A percentile compares a stretch with the other conserved stretches of the same genome.
Evolutionary conservation across 2,113 vertebrate species (phyloP).

Genomic region (Pachypanchax playfairii): DNA sequence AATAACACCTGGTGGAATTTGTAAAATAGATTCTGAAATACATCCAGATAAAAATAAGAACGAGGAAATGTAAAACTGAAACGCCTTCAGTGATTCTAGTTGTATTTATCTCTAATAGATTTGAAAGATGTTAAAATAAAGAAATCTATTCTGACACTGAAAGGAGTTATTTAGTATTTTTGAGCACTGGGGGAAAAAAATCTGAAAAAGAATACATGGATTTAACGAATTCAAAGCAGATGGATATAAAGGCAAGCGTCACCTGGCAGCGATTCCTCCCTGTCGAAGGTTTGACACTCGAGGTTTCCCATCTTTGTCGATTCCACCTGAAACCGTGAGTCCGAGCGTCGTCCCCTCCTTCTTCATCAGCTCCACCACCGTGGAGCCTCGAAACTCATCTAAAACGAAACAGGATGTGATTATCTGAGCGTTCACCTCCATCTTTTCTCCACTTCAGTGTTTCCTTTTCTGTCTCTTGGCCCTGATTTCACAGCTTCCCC

Average conservation of each 20-base stretch:
- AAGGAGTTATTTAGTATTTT: too few species aligned
- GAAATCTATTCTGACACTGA: background rate
- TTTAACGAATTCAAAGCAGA: too few species aligned
- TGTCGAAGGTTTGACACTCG: slow-evolving; percentile 96
- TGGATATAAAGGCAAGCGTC: slow-evolving; percentile 15
- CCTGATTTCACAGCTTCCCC: background rate
- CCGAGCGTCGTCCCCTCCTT: slow-evolving; percentile 98
- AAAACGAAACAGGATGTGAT: slow-evolving; percentile 5
- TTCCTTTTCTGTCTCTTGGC: background rate
- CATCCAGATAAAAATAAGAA: too few species aligned
- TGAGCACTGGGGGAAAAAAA: too few species aligned
- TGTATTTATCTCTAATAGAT: too few species aligned
- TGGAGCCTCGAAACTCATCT: slow-evolving; percentile 97
- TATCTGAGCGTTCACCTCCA: background rate
- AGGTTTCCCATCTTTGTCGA: slow-evolving; percentile 97
- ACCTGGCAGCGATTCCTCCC: slow-evolving; percentile 97
- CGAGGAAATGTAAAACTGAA: too few species aligned
- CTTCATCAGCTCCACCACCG: slow-evolving; percentile 96
- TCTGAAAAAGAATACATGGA: too few species aligned
- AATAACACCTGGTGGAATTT: too few species aligned
- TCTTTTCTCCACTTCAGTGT: background rate
- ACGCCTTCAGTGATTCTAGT: too few species aligned
- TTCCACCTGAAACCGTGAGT: slow-evolving; percentile 93
- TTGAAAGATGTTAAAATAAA: too few species aligned
- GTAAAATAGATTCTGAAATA: too few species aligned